Base-by-base conservation (phyloP, 2,113 vertebrate species). In the Prunella himalayana region DNA sequence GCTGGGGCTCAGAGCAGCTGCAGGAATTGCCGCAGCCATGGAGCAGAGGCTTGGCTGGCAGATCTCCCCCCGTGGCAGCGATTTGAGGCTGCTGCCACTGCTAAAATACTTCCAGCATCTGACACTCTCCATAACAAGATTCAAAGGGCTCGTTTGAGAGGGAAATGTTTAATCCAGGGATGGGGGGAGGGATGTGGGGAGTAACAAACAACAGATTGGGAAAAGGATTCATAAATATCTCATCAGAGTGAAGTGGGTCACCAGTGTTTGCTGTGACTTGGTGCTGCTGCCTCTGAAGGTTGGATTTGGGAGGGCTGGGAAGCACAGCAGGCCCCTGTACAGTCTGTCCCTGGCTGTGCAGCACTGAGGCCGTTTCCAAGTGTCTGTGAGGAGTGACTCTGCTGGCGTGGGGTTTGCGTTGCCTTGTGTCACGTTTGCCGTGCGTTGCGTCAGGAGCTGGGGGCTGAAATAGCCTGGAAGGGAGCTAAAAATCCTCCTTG, bases 211-310 rank as follows among this genome's bases (percentile, higher is more conserved):
- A 16, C 44, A 72, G 70, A 18, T 9, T 70, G 70, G 88, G 80
- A n/a, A 41, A 64, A 82, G 78, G 78, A 35, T 47, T 72, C 91
- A 78, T 70, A 77, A 94, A 92, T 81, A 91, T 75, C 72, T 92
- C 50, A 35, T 80, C 45, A 13, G 24, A 28, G 65, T 22, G 44
- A 95, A 94, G 41, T 92, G 86, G 95, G 85, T 94, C 96, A 87
- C 4, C 16, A 8, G 79, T 11, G 19, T 65, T 65, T 49, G 81
- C 85, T 53, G 88, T 2, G 5, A 17, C 60, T 56, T 15, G 51
- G 72, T 75, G 86, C 77, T 50, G 86, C 56, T 59, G 81, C 13
- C 80, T 51, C 50, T 6, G 6, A 56, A 72, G 83, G 21, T 13
- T 7, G 50, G 45, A 16, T 81, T 22, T 21, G 51, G 39, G 44